Evolutionary conservation across 1,140 invertebrate species (phyloP).

Genomic region (Pristionchus pacificus): DNA sequence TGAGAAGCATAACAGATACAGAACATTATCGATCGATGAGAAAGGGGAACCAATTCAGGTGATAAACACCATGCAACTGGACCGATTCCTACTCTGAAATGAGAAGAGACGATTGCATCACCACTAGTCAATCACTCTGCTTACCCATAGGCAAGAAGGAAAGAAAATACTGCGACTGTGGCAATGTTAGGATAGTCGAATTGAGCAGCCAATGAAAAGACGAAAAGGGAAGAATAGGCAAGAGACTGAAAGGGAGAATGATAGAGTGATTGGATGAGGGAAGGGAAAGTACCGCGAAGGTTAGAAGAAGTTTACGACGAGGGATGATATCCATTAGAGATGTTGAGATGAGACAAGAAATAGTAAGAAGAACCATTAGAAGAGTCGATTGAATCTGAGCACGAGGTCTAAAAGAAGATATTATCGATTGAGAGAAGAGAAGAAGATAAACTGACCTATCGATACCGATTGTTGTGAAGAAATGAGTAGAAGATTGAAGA

Average conservation of each 20-base stretch:
- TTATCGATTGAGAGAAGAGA: background rate
- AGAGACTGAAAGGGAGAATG: constrained; percentile 36
- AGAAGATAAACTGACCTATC: constrained; percentile 30
- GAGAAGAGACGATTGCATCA: background rate
- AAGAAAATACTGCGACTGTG: constrained; percentile 38
- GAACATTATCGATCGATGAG: constrained; percentile 50
- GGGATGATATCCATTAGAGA: constrained; percentile 37
- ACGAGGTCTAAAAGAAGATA: constrained; percentile 27
- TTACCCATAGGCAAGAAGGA: constrained; percentile 38
- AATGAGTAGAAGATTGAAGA: constrained; percentile 45
- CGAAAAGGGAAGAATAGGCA: constrained; percentile 19
- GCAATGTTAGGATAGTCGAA: constrained; percentile 33
- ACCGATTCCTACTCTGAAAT: constrained; percentile 46
- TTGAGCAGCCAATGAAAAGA: constrained; percentile 23
- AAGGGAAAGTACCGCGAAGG: constrained; percentile 19
- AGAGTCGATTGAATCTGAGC: constrained; percentile 45
- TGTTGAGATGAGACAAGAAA: constrained; percentile 43
- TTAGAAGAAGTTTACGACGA: constrained; percentile 41
- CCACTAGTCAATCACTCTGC: too few relatives aligned
- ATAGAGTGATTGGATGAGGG: background rate
- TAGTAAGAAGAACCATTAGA: constrained; percentile 45
- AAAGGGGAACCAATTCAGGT: constrained; percentile 45
- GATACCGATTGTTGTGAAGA: constrained; percentile 40
- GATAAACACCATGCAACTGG: constrained; percentile 54
- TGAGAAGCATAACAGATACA: constrained; percentile 48